Conservation (phyloP, 2,113 vertebrate species). For the Parus major region DNA sequence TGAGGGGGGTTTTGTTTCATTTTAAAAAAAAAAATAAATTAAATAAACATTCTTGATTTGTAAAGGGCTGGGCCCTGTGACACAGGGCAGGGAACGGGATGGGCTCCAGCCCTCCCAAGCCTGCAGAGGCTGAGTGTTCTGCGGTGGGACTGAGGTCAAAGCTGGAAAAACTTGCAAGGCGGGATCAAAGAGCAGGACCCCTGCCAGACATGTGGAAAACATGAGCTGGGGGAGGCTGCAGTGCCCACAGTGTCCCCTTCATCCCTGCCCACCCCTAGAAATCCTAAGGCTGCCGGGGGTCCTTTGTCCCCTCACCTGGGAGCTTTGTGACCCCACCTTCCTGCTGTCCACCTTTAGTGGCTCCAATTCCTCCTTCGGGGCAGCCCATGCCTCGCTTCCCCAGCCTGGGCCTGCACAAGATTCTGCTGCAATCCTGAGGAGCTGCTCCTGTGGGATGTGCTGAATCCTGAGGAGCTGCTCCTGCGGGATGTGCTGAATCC, state of each 20-base stretch:
- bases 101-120: background rate
- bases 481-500: too few relatives aligned
- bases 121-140: background rate
- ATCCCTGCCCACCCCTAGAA: background rate
- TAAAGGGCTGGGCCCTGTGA: background rate
- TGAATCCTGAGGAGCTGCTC: background rate
- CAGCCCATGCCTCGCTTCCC: background rate
- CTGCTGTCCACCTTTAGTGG: background rate
- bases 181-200: background rate
- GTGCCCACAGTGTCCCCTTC: background rate
- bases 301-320: background rate
- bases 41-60: constrained; percentile 35
- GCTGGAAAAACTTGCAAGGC: constrained; percentile 25
- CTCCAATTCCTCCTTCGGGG: rapidly evolving
- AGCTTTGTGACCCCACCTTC: background rate
- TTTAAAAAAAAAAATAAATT: background rate
- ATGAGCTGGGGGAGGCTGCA: background rate
- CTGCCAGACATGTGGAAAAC: background rate
- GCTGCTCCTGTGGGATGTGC: background rate
- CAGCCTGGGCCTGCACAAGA: rapidly evolving
- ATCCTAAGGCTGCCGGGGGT: background rate
- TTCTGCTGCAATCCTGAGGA: background rate
- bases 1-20: background rate
- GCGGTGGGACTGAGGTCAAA: constrained; percentile 23
- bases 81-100: constrained; percentile 12